Evolutionary conservation across 2,797 vertebrate genomes (phyloP), one percentile per base, ranked within the genome.

Genomic region (Percopsis omiscomaycus): DNA sequence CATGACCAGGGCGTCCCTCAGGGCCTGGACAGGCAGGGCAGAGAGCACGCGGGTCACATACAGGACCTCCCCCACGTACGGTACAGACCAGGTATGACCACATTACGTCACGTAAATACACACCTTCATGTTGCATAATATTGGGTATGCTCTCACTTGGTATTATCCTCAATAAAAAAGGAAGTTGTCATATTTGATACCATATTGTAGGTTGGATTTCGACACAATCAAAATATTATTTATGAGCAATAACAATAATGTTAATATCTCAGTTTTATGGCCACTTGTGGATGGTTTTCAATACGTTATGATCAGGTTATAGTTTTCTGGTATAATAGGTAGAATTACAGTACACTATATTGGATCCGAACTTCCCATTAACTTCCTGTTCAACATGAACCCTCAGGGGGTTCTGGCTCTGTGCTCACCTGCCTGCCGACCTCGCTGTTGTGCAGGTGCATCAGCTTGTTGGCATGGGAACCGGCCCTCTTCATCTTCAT

Each of bases 391-490:
- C 22, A 22, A 22, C 22, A 22, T 22, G 22, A 22, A 22, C 22
- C 22, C 22, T 22, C 22, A 22, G 22, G 22, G 22, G 22, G 22
- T 22, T 22, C 22, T 22, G 13, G 45, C 3, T 5, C 55, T 6
- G 11, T 6, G 0, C 66, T 90, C 89, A 99, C 98, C 94, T 98
- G 96, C 93, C 98, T 95, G 73, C 98, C 98, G 65, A 99, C 98
- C 94, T 99, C 96, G 77, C 96, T 99, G 94, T 99, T 99, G 94
- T 99, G 98, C 69, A 99, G 95, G 86, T 99, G 97, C 98, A 98
- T 99, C 80, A 99, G 95, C 86, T 98, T 99, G 93, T 98, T 98
- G 80, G 96, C 95, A 65, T 96, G 94, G 66, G 95, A 96, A 74
- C 97, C 94, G 5, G 95, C 85, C 78, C 95, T 91, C 91, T 98